Evolutionary conservation across 1,140 invertebrate genomes (phyloP), one percentile per base, ranked within the genome.

Genomic region (Gryon sp.): DNA sequence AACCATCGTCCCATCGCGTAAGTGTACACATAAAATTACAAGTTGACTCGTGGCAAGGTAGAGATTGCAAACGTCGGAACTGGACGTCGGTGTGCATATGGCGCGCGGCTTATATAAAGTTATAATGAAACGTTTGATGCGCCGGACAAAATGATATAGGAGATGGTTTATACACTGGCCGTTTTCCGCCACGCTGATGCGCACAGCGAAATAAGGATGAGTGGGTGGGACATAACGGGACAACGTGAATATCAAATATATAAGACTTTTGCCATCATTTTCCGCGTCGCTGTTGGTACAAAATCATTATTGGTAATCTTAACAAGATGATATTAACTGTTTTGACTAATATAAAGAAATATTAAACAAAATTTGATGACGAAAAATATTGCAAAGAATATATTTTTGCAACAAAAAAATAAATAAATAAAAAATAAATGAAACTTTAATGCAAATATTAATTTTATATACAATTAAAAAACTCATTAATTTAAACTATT

Each of bases 191-290:
- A 72, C 38, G 68, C 48, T 78, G 79, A 82, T 80, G 72, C 57
- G 77, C 72, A 74, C 77, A 68, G 68, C 63, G 53, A 69, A 76
- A 80, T 73, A 80, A 72, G 76, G 66, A 76, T 82, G 9, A 22
- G 57, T 73, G 80, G 82, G 79, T 80, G 76, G 76, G 75, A 79
- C 65, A 14, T 75, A 84, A 84, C 82, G 82, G 82, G 63, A 84
- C 60, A 43, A 22, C 30, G 20, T 15, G 43, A 36, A 55, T 70
- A 76, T 77, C 76, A 76, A n/a, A n/a, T n/a, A n/a, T n/a, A n/a
- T n/a, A n/a, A n/a, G n/a, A n/a, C n/a, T n/a, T n/a, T n/a, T n/a
- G n/a, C n/a, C n/a, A n/a, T n/a, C n/a, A n/a, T n/a, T n/a, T n/a
- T 78, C 66, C 34, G 74, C 79, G 18, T 18, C 8, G 7, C 5